Evolutionary conservation across 2,113 vertebrate species (phyloP).

Genomic region (Sphaerodactylus townsendi): DNA sequence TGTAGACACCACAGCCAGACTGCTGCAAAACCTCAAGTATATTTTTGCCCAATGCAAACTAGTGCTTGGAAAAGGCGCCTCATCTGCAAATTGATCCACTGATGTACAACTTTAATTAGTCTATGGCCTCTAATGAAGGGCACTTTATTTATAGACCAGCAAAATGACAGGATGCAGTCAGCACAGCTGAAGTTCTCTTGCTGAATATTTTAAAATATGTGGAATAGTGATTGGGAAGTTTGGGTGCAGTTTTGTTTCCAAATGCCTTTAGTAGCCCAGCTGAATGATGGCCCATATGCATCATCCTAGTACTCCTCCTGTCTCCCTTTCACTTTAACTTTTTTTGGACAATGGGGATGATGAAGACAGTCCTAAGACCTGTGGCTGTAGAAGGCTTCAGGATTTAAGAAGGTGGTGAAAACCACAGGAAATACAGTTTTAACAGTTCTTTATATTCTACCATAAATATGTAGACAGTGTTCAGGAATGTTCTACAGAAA

Average conservation of each 20-base stretch:
- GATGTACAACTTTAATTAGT: conserved; percentile 73
- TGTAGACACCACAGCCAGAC: not conserved
- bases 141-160: conserved; percentile 32
- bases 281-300: too few relatives aligned
- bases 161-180: conserved; percentile 19
- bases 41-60: conserved; percentile 22
- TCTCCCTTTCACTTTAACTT: not conserved
- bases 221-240: not conserved
- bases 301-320: not conserved
- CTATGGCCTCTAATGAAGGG: conserved; percentile 59
- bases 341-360: not conserved
- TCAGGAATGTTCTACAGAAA: too few relatives aligned
- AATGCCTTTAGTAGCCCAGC: too few relatives aligned
- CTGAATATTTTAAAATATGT: not conserved
- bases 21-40: not conserved
- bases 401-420: not conserved
- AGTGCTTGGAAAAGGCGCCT: conserved; percentile 37
- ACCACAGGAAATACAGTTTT: not conserved
- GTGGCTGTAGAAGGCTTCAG: not conserved
- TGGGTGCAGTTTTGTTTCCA: not conserved
- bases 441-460: not conserved
- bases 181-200: not conserved
- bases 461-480: not conserved
- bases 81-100: conserved; percentile 64
- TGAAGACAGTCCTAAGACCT: not conserved